phyloP scores from a whole-genome alignment of 1,140 invertebrate genomes.

The Bombus ignitus region DNA sequence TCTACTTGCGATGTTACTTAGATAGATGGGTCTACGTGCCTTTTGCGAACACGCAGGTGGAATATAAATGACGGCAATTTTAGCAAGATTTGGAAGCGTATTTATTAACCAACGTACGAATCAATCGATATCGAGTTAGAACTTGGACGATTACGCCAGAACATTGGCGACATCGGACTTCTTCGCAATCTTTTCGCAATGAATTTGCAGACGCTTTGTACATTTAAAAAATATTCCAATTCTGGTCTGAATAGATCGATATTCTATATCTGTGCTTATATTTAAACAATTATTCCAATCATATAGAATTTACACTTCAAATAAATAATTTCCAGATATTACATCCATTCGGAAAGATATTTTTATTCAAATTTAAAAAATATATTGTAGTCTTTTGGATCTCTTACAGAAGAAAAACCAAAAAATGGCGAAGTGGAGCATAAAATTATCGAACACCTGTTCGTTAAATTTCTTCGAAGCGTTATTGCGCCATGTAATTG shows the following conservation, averaged over 20 bases:
- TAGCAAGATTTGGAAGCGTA: conserved; percentile 3
- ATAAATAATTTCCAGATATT: no score
- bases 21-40: conserved; percentile 2
- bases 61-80: conserved; percentile 28
- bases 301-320: no score
- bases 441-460: not conserved
- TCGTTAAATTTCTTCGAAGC: not conserved
- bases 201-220: not conserved
- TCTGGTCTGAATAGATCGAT: not conserved
- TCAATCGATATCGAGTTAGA: conserved; percentile 4
- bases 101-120: not conserved
- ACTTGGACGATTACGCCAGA: not conserved
- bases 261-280: no score
- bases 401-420: not conserved
- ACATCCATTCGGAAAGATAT: no score
- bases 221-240: not conserved
- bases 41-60: not conserved
- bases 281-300: no score
- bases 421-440: not conserved
- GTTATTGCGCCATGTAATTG: not conserved
- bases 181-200: conserved; percentile 1
- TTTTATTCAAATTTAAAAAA: not conserved
- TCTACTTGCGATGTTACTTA: conserved; percentile 9
- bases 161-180: not conserved
- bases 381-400: not conserved